Evolutionary conservation across 1,140 invertebrate genomes (phyloP), one percentile per base, ranked within the genome.

Genomic region (Drosophila pallidifrons): DNA sequence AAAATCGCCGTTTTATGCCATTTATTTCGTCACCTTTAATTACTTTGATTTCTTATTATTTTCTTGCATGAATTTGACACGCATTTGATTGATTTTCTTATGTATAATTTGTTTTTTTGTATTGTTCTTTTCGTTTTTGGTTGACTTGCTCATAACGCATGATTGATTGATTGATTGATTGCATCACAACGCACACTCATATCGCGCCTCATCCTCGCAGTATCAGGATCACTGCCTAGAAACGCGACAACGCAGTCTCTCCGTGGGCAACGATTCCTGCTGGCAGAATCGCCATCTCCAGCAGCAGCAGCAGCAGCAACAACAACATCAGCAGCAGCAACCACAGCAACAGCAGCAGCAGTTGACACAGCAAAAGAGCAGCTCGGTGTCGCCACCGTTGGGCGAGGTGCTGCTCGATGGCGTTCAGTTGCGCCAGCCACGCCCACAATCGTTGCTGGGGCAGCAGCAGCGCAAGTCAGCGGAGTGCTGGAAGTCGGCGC

Each of bases 401-500:
- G 75, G 63, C 13, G 91, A 92, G 20, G 55, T 91, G 28, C 74
- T 87, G 82, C 73, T 91, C 10, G 91, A 92, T 63, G 88, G 91
- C 30, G 91, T 92, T 11, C 91, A 92, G 49, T 51, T 92, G 77
- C 81, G 91, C 8, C 91, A 92, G 70, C 83, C 90, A 59, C 81
- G 89, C 57, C 82, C 81, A 64, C 86, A 85, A 41, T 79, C 80
- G 10, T 64, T 64, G 69, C 51, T 78, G 32, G 77, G 6, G 25
- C 75, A 82, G 10, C 85, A 87, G 58, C 83, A 89, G 16, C 88
- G 91, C 15, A 92, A 90, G 11, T 92, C 91, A 0, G 85, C 89
- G 49, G 92, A 92, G 51, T 92, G 91, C 64, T 91, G 92, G 86
- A 92, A 96, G 65, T 96, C 96, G 66, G 91, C 91, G 46, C 93